Percentiles rank a stretch among this genome's conserved stretches.
Evolutionary conservation across 2,888 invertebrate species (phyloP).

Genomic region (Plemyria rubiginata): DNA sequence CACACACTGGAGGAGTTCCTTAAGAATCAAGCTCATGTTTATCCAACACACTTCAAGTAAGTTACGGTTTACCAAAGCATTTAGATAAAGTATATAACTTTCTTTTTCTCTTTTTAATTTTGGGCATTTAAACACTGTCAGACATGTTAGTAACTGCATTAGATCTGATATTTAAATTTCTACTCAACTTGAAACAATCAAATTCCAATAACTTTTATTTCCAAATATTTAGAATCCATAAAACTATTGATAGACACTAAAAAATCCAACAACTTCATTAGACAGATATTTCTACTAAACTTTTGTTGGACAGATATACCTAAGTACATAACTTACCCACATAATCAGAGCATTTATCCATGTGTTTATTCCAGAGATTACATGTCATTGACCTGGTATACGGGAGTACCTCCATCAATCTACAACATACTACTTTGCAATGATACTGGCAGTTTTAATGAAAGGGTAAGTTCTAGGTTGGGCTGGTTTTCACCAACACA

Average conservation of each 20-base stretch:
- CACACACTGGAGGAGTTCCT: slow-evolving; percentile 41
- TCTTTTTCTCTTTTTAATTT: too few relatives aligned
- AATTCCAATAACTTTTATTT: too few relatives aligned
- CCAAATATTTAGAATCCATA: too few relatives aligned
- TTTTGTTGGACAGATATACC: too few relatives aligned
- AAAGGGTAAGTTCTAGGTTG: not conserved
- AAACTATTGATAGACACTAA: too few relatives aligned
- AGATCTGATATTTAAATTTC: too few relatives aligned
- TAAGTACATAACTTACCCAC: not conserved
- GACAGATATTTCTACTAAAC: too few relatives aligned
- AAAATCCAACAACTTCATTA: too few relatives aligned
- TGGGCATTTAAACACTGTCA: too few relatives aligned
- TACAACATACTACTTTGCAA: slow-evolving; percentile 20
- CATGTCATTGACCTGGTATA: slow-evolving; percentile 47
- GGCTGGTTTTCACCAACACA: not conserved
- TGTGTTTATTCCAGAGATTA: slow-evolving; percentile 48
- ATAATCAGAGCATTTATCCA: not conserved
- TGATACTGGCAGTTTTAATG: not conserved
- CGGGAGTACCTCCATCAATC: slow-evolving; percentile 50
- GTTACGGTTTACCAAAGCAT: slow-evolving; percentile 37
- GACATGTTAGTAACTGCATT: too few relatives aligned
- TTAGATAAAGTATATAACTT: too few relatives aligned
- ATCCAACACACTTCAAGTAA: slow-evolving; percentile 49
- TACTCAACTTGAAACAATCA: too few relatives aligned
- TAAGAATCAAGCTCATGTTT: slow-evolving; percentile 32